Evolutionary conservation across 2,888 invertebrate genomes (phyloP).

Genomic region (Syritta pipiens): DNA sequence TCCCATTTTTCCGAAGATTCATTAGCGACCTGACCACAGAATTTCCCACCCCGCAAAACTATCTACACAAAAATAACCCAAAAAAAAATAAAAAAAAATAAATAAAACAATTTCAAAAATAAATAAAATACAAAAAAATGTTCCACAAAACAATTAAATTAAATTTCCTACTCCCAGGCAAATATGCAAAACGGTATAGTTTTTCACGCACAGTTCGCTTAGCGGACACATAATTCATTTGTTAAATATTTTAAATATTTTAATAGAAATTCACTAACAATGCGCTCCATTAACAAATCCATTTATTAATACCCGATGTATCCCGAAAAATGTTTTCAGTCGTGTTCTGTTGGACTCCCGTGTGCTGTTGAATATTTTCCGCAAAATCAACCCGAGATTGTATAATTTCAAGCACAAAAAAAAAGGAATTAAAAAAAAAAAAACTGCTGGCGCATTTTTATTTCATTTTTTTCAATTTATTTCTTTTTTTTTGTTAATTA

Average conservation of each 20-base stretch:
- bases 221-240: not conserved
- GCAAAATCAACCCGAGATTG: not conserved
- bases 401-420: no score
- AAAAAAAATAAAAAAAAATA: no score
- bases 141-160: not conserved
- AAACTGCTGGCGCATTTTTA: no score
- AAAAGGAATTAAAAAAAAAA: no score
- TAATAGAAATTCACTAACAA: conserved; percentile 12
- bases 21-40: no score
- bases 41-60: no score
- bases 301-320: not conserved
- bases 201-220: not conserved
- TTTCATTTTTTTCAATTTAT: no score
- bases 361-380: not conserved
- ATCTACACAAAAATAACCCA: no score
- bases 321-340: not conserved
- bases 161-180: not conserved
- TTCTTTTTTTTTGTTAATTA: no score
- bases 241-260: conserved; percentile 19
- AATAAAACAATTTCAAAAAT: no score
- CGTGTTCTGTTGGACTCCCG: no score
- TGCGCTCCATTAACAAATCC: not conserved
- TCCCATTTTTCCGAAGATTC: no score
- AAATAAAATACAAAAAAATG: not conserved
- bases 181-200: not conserved